Evolutionary conservation across 2,888 invertebrate genomes (phyloP).

Genomic region (Cerastoderma edule): DNA sequence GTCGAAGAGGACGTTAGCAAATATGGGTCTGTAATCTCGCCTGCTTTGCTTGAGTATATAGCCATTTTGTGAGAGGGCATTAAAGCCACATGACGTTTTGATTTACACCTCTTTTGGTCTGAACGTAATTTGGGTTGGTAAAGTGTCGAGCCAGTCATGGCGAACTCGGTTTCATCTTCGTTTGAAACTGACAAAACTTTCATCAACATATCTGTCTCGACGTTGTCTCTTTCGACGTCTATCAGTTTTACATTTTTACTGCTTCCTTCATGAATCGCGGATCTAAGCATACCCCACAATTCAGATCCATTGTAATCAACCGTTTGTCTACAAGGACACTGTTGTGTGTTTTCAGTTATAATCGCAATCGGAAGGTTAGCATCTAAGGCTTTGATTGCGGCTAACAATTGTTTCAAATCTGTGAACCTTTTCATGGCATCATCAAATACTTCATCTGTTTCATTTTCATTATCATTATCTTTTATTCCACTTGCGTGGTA

Average conservation of each 20-base stretch:
- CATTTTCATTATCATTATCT: not conserved
- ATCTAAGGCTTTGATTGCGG: not conserved
- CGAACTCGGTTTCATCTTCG: not conserved
- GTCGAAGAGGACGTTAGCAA: not conserved
- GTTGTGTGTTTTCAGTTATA: slow-evolving; percentile 43
- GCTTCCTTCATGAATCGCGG: slow-evolving; percentile 27
- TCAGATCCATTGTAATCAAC: slow-evolving; percentile 43
- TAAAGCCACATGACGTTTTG: not conserved
- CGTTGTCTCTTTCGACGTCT: slow-evolving; percentile 24
- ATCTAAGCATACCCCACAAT: slow-evolving; percentile 58
- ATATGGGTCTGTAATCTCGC: not conserved
- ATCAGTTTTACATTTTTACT: slow-evolving; percentile 22
- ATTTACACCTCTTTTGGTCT: not conserved
- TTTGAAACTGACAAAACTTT: not conserved
- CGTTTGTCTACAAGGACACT: not conserved
- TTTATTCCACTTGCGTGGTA: not conserved
- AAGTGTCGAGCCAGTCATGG: not conserved
- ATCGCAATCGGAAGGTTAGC: slow-evolving; percentile 14
- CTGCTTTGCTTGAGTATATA: not conserved
- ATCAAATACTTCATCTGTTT: not conserved
- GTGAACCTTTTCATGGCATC: not conserved
- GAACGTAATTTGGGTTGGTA: not conserved
- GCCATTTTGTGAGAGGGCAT: not conserved
- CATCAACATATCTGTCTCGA: not conserved
- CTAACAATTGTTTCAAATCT: not conserved